Evolutionary conservation across 2,113 vertebrate species (phyloP).

Genomic region (Microcebus griseorufus): DNA sequence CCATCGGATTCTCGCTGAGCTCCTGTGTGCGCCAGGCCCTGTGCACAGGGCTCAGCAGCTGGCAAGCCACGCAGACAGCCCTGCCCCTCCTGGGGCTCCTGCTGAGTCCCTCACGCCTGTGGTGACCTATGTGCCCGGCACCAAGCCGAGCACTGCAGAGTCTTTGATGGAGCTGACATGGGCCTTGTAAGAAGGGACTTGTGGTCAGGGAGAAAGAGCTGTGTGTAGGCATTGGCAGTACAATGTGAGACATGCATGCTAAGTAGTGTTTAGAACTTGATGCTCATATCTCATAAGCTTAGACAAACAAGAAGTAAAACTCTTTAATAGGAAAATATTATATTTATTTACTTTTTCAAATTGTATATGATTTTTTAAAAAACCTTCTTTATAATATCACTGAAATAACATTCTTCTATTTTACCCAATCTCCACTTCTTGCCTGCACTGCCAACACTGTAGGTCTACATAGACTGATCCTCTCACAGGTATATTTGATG

Average conservation of each 20-base stretch:
- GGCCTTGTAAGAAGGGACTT: neutral
- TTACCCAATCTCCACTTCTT: neutral
- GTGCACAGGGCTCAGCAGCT: no score
- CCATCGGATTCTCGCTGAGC: neutral
- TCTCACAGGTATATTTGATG: neutral
- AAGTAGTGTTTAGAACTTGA: neutral
- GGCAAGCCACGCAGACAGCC: neutral
- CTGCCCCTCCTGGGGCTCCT: neutral
- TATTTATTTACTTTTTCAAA: neutral
- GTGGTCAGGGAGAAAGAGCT: rapidly evolving
- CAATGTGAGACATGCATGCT: rapidly evolving
- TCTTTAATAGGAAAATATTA: neutral
- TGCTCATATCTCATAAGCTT: neutral
- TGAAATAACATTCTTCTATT: neutral
- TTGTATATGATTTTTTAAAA: neutral
- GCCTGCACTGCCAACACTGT: neutral
- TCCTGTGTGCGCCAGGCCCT: rapidly evolving
- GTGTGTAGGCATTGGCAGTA: rapidly evolving
- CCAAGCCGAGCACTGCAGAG: no score
- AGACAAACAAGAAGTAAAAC: neutral
- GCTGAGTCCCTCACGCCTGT: rapidly evolving
- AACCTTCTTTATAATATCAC: neutral
- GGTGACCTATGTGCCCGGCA: neutral
- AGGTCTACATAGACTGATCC: neutral
- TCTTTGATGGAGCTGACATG: neutral